Conservation (phyloP, 2,113 vertebrate species). For the Chaetodon trifascialis region DNA sequence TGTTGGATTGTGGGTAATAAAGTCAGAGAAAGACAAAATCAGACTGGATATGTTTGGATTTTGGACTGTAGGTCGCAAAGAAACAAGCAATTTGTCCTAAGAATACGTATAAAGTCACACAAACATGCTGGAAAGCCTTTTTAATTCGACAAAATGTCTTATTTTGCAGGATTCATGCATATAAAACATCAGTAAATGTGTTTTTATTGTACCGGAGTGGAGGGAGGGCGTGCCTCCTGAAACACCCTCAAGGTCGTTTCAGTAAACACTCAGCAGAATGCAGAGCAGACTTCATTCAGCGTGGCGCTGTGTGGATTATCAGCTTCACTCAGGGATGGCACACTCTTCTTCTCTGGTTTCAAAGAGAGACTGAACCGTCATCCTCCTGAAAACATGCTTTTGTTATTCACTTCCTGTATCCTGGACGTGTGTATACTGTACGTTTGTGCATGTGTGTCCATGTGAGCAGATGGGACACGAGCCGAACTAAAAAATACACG, state of each 20-base stretch:
- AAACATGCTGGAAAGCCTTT: neutral
- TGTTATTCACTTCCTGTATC: neutral
- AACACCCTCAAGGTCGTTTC: constrained; percentile 5
- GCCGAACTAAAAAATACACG: no score
- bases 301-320: neutral
- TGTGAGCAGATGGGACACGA: no score
- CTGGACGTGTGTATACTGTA: neutral
- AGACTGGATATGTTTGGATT: no score
- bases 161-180: neutral
- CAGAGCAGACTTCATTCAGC: neutral
- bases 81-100: no score
- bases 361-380: neutral
- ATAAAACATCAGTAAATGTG: no score
- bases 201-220: no score
- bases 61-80: no score
- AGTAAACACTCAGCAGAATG: neutral
- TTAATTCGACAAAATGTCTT: neutral
- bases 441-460: neutral
- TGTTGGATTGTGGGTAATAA: no score
- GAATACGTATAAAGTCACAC: no score
- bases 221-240: neutral
- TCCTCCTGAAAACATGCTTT: neutral
- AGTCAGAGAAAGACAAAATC: no score
- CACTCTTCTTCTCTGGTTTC: neutral
- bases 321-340: constrained; percentile 17